phyloP scores from a whole-genome alignment of 2,797 vertebrate species.

The Poecilia picta region DNA sequence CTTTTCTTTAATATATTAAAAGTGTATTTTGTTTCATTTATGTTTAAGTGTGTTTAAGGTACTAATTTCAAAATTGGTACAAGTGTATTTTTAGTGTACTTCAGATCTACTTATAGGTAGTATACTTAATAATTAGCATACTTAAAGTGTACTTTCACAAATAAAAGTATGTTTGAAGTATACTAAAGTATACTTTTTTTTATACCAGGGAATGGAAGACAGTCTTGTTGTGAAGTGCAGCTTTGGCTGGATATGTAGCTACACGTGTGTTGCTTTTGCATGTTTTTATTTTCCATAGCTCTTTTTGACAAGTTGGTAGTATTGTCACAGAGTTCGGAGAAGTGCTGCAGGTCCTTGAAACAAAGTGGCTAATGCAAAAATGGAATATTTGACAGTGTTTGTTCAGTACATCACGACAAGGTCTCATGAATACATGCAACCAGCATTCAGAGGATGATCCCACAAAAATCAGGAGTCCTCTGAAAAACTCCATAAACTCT shows the following conservation, averaged over 20 bases:
- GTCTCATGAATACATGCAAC: slow-evolving; percentile 18
- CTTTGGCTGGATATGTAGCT: slow-evolving; percentile 68
- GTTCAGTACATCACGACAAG: slow-evolving; percentile 22
- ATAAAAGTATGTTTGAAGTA: no score
- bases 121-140: no score
- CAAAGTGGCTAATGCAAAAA: slow-evolving; percentile 20
- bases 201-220: slow-evolving; percentile 67
- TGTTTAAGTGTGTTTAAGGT: no score
- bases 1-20: no score
- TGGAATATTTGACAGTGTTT: slow-evolving; percentile 1
- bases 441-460: neutral
- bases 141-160: no score
- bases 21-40: no score
- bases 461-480: neutral
- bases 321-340: slow-evolving; percentile 46
- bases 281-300: slow-evolving; percentile 39
- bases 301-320: slow-evolving; percentile 55
- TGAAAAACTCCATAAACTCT: slow-evolving; percentile 3
- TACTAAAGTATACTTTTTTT: no score
- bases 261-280: slow-evolving; percentile 31
- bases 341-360: slow-evolving; percentile 59
- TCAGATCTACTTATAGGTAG: no score
- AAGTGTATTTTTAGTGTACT: no score
- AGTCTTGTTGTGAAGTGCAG: slow-evolving; percentile 70
- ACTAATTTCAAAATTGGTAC: no score